phyloP scores from a whole-genome alignment of 2,888 invertebrate genomes.

The Parnassius glacialis region DNA sequence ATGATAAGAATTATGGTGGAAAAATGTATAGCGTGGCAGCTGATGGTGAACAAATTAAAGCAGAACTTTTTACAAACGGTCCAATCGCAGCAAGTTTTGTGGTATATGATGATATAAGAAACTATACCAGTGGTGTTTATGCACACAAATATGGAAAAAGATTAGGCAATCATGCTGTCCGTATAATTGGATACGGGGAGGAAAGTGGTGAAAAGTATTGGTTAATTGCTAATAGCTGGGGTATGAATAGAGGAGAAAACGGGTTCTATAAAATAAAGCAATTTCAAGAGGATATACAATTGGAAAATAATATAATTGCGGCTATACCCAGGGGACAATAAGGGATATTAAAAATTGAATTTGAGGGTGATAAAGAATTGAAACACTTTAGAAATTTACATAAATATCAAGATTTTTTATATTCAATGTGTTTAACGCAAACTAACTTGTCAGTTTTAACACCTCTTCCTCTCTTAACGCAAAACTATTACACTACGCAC shows the following conservation, averaged over 20 bases:
- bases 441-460: too few relatives aligned
- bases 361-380: neutral
- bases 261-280: slow-evolving; percentile 26
- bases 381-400: too few relatives aligned
- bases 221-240: slow-evolving; percentile 93
- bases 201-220: slow-evolving; percentile 87
- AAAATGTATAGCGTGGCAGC: slow-evolving; percentile 63
- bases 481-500: too few relatives aligned
- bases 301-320: slow-evolving; percentile 6
- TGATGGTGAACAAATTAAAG: slow-evolving; percentile 83
- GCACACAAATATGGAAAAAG: slow-evolving; percentile 8
- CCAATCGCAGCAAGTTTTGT: slow-evolving; percentile 90
- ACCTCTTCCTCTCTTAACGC: too few relatives aligned
- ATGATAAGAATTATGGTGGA: slow-evolving; percentile 85
- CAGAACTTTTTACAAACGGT: slow-evolving; percentile 87
- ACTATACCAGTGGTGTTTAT: slow-evolving; percentile 15
- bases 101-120: slow-evolving; percentile 55
- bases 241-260: slow-evolving; percentile 63
- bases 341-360: neutral
- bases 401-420: too few relatives aligned
- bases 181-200: slow-evolving; percentile 89
- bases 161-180: slow-evolving; percentile 84
- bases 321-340: slow-evolving; percentile 5
- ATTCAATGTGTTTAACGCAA: too few relatives aligned
- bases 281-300: slow-evolving; percentile 15